These are phyloP conservation scores for Nemurella pictetii DNA, from an alignment of 2,888 invertebrate species.

Conservation along the genomic window DNA sequence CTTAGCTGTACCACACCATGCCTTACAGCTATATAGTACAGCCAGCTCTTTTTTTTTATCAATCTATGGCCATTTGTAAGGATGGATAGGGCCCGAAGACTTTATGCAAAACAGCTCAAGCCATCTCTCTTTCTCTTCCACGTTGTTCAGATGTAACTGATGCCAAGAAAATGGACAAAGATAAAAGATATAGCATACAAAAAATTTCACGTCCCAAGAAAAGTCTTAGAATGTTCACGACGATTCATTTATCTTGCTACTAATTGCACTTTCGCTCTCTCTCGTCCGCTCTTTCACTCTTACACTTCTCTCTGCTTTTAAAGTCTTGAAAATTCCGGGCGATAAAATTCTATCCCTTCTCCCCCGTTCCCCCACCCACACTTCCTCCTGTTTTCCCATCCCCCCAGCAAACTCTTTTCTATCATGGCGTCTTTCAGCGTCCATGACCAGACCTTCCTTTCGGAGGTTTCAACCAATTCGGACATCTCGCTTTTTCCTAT, in stretches of 20 bases:
- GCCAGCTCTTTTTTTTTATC: neutral
- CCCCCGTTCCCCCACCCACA: neutral
- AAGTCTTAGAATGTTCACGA: conserved; percentile 35
- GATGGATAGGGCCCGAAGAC: conserved; percentile 24
- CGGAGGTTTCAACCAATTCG: neutral
- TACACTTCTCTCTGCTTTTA: conserved; percentile 29
- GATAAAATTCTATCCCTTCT: conserved; percentile 27
- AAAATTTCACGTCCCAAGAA: conserved; percentile 19
- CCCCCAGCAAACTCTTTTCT: conserved; percentile 25
- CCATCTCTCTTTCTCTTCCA: conserved; percentile 11
- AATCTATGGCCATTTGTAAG: conserved; percentile 28
- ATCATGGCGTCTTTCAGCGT: conserved; percentile 28
- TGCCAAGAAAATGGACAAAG: conserved; percentile 30
- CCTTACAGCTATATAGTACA: neutral
- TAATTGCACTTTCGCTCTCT: conserved; percentile 40
- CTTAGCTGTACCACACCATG: conserved; percentile 6
- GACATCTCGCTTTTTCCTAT: neutral
- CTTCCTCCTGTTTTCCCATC: neutral
- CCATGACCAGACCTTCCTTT: conserved; percentile 24
- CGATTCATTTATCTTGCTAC: conserved; percentile 41
- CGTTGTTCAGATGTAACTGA: conserved; percentile 16
- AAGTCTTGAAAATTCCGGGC: conserved; percentile 31
- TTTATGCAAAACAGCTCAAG: conserved; percentile 24
- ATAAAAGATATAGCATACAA: conserved; percentile 29
- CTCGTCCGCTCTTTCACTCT: conserved; percentile 35